A percentile compares a stretch with the other conserved stretches of the same genome.
phyloP scores from a whole-genome alignment of 2,888 invertebrate genomes.

The Pseudeuparius sepicola region DNA sequence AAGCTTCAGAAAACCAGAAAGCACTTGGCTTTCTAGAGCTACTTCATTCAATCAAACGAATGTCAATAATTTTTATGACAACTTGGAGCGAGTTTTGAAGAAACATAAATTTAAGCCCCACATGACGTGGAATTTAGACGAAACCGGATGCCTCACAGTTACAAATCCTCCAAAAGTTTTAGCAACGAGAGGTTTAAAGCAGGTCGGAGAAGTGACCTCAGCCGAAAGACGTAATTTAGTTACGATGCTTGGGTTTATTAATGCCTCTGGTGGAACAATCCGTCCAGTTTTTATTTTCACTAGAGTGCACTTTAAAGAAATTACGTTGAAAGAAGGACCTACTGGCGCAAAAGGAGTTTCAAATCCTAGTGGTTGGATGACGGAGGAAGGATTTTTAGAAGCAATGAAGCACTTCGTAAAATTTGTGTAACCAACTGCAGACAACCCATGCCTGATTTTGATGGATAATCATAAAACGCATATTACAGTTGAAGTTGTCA shows the following conservation, averaged over 20 bases:
- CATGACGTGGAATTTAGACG: conserved; percentile 10
- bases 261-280: conserved; percentile 14
- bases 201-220: conserved; percentile 13
- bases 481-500: conserved; percentile 2
- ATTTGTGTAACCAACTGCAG: conserved; percentile 11
- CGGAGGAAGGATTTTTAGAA: conserved; percentile 15
- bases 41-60: conserved; percentile 7
- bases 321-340: conserved; percentile 14
- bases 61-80: conserved; percentile 6
- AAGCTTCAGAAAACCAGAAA: conserved; percentile 4
- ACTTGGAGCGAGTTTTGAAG: conserved; percentile 3
- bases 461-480: conserved; percentile 13
- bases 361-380: conserved; percentile 18
- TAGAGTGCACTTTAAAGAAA: conserved; percentile 16
- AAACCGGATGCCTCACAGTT: conserved; percentile 16
- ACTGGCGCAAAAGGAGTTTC: conserved; percentile 12
- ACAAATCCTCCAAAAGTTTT: conserved; percentile 16
- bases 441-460: conserved; percentile 11
- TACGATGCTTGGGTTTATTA: conserved; percentile 10
- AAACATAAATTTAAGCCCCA: conserved; percentile 12
- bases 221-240: conserved; percentile 13
- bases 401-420: conserved; percentile 8
- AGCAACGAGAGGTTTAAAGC: conserved; percentile 16
- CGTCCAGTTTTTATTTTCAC: conserved; percentile 15
- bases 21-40: conserved; percentile 9